These are phyloP conservation scores for Arrhamphus sclerolepis DNA, from an alignment of 2,797 vertebrate genomes.

Conservation along the genomic window DNA sequence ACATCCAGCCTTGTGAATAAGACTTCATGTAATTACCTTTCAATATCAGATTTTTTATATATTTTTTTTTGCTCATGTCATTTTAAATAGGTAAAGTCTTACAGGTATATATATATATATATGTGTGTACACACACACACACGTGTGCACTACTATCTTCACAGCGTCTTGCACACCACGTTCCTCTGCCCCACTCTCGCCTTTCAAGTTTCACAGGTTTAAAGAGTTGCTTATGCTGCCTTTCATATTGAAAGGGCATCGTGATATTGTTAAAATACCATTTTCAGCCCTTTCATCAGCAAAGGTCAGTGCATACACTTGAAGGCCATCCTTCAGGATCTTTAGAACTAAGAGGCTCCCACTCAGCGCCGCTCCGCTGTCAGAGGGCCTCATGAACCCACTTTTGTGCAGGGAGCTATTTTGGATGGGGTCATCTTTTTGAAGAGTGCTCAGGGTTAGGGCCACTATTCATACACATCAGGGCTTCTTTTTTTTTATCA, in stretches of 20 bases:
- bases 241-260: constrained; percentile 84
- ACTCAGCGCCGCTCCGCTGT: constrained; percentile 62
- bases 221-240: constrained; percentile 67
- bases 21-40: too few species aligned
- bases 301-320: constrained; percentile 83
- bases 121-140: too few species aligned
- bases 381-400: constrained; percentile 65
- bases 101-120: too few species aligned
- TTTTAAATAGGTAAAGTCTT: too few species aligned
- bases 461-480: constrained; percentile 48
- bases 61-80: too few species aligned
- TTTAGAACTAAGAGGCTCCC: constrained; percentile 71
- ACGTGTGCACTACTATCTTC: constrained; percentile 26
- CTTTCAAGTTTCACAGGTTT: constrained; percentile 62
- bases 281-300: constrained; percentile 81
- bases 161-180: constrained; percentile 16
- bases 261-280: constrained; percentile 84
- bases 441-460: constrained; percentile 52
- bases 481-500: too few species aligned
- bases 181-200: constrained; percentile 27
- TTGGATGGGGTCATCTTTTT: constrained; percentile 71
- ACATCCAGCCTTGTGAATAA: too few species aligned
- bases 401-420: constrained; percentile 71
- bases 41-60: too few species aligned
- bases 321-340: constrained; percentile 75